A percentile compares a stretch with the other conserved stretches of the same genome.
phyloP scores from a whole-genome alignment of 2,888 invertebrate species.

The Heliconius ismenius region DNA sequence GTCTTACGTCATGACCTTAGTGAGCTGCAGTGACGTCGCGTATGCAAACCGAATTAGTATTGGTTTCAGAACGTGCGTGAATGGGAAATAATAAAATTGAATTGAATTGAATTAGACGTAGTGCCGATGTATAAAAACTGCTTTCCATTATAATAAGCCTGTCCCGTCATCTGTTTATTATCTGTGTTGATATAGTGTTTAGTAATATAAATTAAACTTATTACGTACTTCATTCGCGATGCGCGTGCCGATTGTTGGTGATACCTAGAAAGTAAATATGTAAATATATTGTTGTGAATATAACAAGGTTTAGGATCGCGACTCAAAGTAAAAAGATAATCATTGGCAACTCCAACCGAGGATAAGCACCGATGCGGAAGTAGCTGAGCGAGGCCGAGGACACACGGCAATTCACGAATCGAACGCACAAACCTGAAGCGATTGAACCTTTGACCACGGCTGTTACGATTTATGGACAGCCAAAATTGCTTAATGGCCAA shows the following conservation, averaged over 20 bases:
- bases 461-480: constrained; percentile 18
- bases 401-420: constrained; percentile 74
- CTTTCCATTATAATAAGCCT: neutral
- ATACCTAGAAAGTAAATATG: constrained; percentile 80
- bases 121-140: neutral
- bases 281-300: constrained; percentile 60
- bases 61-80: neutral
- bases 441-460: constrained; percentile 52
- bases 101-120: neutral
- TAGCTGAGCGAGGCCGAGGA: constrained; percentile 76
- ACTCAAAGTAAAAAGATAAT: constrained; percentile 74
- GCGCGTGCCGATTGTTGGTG: constrained; percentile 80
- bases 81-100: neutral
- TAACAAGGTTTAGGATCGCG: constrained; percentile 76
- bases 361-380: constrained; percentile 79
- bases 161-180: neutral
- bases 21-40: constrained; percentile 67
- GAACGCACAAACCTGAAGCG: constrained; percentile 61
- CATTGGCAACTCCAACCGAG: constrained; percentile 75
- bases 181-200: constrained; percentile 39
- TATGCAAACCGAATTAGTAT: constrained; percentile 64
- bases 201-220: constrained; percentile 49
- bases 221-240: constrained; percentile 80
- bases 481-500: neutral
- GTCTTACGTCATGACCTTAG: constrained; percentile 78